phyloP scores from a whole-genome alignment of 2,113 vertebrate genomes.

The Sphyrna mokarran region DNA sequence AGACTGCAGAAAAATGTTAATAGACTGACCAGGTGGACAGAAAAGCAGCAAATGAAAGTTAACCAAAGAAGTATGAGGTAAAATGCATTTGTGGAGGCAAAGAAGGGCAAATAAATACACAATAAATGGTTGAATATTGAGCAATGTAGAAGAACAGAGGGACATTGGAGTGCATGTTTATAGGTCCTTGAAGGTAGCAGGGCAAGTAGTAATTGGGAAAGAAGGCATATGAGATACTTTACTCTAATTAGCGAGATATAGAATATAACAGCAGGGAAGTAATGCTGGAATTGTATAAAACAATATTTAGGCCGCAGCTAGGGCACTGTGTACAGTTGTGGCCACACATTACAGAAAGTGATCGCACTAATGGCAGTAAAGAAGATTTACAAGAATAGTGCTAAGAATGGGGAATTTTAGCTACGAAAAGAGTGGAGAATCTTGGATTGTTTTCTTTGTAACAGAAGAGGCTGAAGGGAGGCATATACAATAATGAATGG shows the following conservation, averaged over 20 bases:
- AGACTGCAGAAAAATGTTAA: not conserved
- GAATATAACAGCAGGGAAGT: no score
- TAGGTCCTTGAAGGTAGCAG: not conserved
- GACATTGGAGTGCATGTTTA: not conserved
- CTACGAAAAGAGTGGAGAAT: no score
- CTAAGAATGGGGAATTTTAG: no score
- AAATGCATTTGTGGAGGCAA: not conserved
- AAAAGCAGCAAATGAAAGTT: not conserved
- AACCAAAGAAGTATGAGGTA: not conserved
- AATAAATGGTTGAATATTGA: not conserved
- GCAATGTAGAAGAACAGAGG: not conserved
- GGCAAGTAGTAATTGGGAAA: not conserved
- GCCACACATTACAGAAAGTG: no score
- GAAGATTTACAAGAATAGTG: no score
- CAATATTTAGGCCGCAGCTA: no score
- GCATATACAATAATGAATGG: not conserved
- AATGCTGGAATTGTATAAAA: no score
- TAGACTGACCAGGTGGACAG: not conserved
- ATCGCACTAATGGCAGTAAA: no score
- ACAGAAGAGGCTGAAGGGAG: no score
- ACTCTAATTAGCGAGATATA: not conserved
- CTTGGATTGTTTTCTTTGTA: no score
- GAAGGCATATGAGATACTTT: not conserved
- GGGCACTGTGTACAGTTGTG: no score
- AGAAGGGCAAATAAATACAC: not conserved